Evolutionary conservation across 2,888 invertebrate species (phyloP), one percentile per base, ranked within the genome.

Genomic region (Zygogramma bicolorata): DNA sequence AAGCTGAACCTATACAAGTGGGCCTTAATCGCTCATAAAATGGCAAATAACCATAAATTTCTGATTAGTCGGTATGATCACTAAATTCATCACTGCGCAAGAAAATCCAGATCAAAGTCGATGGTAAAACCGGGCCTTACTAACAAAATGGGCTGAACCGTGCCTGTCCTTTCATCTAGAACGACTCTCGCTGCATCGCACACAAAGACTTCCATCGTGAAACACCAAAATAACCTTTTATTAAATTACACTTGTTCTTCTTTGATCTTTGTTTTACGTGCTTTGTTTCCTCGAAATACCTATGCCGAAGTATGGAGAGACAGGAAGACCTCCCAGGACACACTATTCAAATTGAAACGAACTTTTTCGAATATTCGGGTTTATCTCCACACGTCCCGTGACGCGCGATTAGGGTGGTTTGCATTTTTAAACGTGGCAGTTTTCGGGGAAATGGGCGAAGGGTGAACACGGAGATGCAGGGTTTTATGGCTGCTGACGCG

Each of bases 241-340:
- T 73, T 66, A 61, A 69, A 73, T 69, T 66, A 73, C 63, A 66
- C 73, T 73, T 62, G 61, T 69, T 69, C 69, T 40, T 60, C 71
- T 71, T 71, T 67, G 71, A 71, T 67, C 71, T 63, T 57, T 59
- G 61, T 66, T 65, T 61, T 25, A 65, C 57, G 70, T 27, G 70
- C 70, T 46, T 66, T 70, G 53, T 66, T 70, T 66, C 65, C 58
- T 29, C 65, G 65, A 65, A 60, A 70, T 60, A 67, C 34, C 60
- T 42, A 40, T 42, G 42, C 58, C 31, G 27, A 49, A 34, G 49
- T 60, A 13, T 46, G 46, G 31, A 18, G 4, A 0, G 27, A 22
- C 42, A 46, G 10, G 29, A 20, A 42, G 25, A 42, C 27, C 42
- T 25, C 29, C 18, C 20, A 40, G 29, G 29, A 40, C 10, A 34